Evolutionary conservation across 2,113 vertebrate genomes (phyloP).

Genomic region (Cynopterus brachyotis): DNA sequence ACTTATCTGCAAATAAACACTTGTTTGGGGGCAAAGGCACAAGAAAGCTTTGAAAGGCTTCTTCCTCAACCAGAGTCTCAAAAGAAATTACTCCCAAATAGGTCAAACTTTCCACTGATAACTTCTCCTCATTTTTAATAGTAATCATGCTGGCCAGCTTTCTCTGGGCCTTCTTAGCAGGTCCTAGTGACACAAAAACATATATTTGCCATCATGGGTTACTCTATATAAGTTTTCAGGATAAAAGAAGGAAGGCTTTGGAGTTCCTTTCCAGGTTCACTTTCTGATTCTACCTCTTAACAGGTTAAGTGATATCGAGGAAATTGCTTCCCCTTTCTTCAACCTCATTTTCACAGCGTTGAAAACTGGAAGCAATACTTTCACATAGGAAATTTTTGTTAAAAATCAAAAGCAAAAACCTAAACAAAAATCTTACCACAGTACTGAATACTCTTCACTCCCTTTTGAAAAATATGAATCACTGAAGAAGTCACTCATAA

Average conservation of each 20-base stretch:
- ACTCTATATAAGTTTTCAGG: not conserved
- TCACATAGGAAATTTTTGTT: not conserved
- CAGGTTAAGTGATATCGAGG: not conserved
- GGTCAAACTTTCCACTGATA: not conserved
- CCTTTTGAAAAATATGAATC: not conserved
- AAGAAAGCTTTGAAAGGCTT: not conserved
- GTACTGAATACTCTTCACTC: no score
- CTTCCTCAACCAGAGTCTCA: not conserved
- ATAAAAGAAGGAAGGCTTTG: not conserved
- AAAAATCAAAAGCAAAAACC: not conserved
- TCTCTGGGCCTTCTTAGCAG: not conserved
- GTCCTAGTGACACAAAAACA: not conserved
- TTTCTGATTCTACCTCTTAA: not conserved
- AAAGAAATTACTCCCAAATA: not conserved
- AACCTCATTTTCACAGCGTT: not conserved
- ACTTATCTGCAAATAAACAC: not conserved
- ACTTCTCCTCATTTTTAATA: not conserved
- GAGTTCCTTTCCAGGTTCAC: not conserved
- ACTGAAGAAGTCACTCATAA: not conserved
- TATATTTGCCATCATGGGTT: not conserved
- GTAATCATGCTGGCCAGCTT: not conserved
- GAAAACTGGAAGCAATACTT: not conserved
- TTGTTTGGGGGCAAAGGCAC: not conserved
- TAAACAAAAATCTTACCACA: not conserved
- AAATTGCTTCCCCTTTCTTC: not conserved